A percentile compares a stretch with the other conserved stretches of the same genome.
Evolutionary conservation across 2,113 vertebrate species (phyloP).

Genomic region (Jacana jacana): DNA sequence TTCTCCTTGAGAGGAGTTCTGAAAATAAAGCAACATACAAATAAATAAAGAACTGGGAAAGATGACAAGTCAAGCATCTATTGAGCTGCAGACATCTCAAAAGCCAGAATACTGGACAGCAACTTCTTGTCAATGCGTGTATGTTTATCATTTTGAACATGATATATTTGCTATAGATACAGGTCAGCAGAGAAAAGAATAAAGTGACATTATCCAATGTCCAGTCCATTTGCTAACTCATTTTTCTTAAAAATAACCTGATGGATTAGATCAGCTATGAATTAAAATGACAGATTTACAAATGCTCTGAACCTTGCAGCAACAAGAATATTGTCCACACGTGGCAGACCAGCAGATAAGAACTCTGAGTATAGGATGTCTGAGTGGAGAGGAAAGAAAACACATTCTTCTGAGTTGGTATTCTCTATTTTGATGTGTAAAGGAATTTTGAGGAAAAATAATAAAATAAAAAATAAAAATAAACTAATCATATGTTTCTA

Average conservation of each 20-base stretch:
- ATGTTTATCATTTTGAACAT: not conserved
- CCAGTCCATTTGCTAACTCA: not conserved
- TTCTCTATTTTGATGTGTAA: not conserved
- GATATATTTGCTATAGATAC: not conserved
- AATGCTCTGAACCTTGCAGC: not conserved
- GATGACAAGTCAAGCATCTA: not conserved
- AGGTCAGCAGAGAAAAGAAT: not conserved
- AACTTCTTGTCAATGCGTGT: not conserved
- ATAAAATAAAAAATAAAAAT: too few relatives aligned
- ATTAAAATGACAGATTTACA: not conserved
- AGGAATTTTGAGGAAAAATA: not conserved
- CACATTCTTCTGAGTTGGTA: not conserved
- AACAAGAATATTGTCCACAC: not conserved
- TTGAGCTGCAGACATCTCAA: not conserved
- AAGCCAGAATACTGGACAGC: not conserved
- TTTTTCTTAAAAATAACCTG: not conserved
- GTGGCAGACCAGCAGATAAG: not conserved
- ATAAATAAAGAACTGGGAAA: not conserved
- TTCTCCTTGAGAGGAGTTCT: not conserved
- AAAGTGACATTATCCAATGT: not conserved
- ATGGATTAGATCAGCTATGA: not conserved
- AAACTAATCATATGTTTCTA: too few relatives aligned
- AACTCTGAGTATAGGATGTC: not conserved
- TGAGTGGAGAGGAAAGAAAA: not conserved
- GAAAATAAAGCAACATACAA: not conserved